Conservation (phyloP, 2,797 vertebrate species). For the Pseudocheirus occidentalis region DNA sequence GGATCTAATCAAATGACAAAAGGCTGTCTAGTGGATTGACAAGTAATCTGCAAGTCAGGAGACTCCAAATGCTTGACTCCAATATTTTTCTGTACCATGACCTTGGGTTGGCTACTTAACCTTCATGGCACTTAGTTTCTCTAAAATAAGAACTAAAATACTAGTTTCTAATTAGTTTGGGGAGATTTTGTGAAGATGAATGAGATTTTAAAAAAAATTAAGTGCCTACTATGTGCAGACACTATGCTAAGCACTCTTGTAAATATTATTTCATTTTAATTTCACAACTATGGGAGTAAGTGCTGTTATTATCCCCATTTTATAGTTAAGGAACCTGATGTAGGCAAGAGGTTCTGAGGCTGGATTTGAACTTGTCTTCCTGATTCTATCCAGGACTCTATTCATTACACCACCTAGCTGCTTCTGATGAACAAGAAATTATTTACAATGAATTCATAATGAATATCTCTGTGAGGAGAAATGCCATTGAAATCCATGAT, state of each 20-base stretch:
- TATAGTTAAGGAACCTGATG: neutral
- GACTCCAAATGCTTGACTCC: rapidly evolving
- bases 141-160: neutral
- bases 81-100: neutral
- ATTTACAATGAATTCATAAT: neutral
- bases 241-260: neutral
- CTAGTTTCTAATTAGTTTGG: neutral
- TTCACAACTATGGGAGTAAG: neutral
- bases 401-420: neutral
- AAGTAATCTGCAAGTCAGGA: neutral
- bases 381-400: neutral
- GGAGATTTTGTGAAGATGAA: neutral
- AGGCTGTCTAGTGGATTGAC: neutral
- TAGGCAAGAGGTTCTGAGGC: neutral
- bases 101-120: neutral
- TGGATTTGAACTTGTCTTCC: neutral
- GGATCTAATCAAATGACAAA: neutral
- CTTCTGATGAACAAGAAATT: neutral
- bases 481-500: neutral
- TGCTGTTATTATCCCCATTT: neutral
- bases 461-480: neutral
- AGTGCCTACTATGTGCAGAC: neutral
- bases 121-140: rapidly evolving
- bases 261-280: neutral
- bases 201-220: neutral